Evolutionary conservation across 2,797 vertebrate species (phyloP).

Genomic region (Acanthurus lineatus): DNA sequence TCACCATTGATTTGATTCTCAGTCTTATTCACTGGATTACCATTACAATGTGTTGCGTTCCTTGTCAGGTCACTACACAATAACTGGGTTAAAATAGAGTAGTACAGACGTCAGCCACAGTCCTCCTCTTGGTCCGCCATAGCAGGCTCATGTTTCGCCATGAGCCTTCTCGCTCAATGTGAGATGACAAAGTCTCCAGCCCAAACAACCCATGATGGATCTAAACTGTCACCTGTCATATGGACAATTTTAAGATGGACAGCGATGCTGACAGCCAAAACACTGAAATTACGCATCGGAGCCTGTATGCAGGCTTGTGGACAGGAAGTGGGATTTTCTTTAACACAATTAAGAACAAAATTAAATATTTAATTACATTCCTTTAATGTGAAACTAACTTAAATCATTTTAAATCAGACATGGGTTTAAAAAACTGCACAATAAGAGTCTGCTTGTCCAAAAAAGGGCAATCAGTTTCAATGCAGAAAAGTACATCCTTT

Average conservation of each 20-base stretch:
- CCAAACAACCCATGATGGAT: slow-evolving; percentile 70
- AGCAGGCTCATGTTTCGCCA: slow-evolving; percentile 47
- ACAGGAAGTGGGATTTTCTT: not conserved
- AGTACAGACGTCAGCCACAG: slow-evolving; percentile 24
- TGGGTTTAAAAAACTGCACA: not conserved
- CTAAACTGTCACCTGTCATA: slow-evolving; percentile 80
- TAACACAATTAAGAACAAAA: slow-evolving; percentile 13
- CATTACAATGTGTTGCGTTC: slow-evolving; percentile 15
- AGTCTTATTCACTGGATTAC: slow-evolving; percentile 14
- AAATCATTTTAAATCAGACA: not conserved
- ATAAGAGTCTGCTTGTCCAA: not conserved
- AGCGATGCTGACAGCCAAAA: slow-evolving; percentile 70
- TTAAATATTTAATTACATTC: not conserved
- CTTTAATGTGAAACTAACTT: not conserved
- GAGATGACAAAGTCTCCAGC: slow-evolving; percentile 66
- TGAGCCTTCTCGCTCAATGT: slow-evolving; percentile 54
- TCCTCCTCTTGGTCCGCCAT: slow-evolving; percentile 32
- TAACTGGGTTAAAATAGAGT: not conserved
- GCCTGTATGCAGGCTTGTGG: slow-evolving; percentile 27
- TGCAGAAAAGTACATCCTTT: slow-evolving; percentile 11
- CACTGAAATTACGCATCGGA: slow-evolving; percentile 55
- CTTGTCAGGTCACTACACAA: slow-evolving; percentile 7
- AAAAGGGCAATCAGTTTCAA: not conserved
- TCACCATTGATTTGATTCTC: slow-evolving; percentile 32
- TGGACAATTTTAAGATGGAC: slow-evolving; percentile 65